These are phyloP conservation scores for Austrolebias charrua DNA, from an alignment of 2,797 vertebrate species.

Conservation along the genomic window DNA sequence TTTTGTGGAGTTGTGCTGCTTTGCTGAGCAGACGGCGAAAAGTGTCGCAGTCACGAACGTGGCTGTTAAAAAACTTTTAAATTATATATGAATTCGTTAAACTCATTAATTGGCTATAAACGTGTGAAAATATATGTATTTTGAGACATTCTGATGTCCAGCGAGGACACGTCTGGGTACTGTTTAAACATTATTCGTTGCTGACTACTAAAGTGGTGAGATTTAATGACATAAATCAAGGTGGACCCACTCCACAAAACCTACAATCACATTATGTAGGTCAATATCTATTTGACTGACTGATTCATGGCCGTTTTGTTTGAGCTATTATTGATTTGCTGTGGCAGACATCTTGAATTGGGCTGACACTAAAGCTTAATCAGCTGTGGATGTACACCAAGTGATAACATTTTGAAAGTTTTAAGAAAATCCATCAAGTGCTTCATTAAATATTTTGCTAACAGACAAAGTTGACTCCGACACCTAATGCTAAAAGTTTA, in stretches of 20 bases:
- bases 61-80: constrained; percentile 20
- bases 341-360: too few relatives aligned
- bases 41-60: constrained; percentile 25
- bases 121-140: background rate
- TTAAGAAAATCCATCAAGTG: too few relatives aligned
- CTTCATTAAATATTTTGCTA: too few relatives aligned
- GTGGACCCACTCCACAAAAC: background rate
- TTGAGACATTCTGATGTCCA: constrained; percentile 16
- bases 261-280: background rate
- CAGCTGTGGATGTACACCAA: too few relatives aligned
- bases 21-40: constrained; percentile 25
- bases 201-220: constrained; percentile 15
- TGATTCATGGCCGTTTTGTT: too few relatives aligned
- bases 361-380: too few relatives aligned
- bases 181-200: constrained; percentile 16
- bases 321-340: constrained; percentile 15
- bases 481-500: too few relatives aligned
- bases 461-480: too few relatives aligned
- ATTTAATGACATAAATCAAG: background rate
- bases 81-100: background rate
- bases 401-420: too few relatives aligned
- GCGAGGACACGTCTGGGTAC: constrained; percentile 26
- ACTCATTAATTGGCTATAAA: background rate
- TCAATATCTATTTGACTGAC: too few relatives aligned
- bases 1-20: constrained; percentile 60